These are phyloP conservation scores for Ophthalmolycus amberensis DNA, from an alignment of 2,113 vertebrate genomes.

Conservation along the genomic window DNA sequence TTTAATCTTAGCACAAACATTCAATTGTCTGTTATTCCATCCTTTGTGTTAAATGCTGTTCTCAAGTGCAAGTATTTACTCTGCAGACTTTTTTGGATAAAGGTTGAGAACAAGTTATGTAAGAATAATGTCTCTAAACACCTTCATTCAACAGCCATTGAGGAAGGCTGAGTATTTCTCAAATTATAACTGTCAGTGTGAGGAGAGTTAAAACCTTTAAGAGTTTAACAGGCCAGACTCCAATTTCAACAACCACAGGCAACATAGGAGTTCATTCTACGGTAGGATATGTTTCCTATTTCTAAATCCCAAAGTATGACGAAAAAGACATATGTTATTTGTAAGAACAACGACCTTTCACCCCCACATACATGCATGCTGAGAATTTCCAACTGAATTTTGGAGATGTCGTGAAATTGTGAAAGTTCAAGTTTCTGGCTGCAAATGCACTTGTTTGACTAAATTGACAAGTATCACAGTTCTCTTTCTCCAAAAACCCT, in stretches of 20 bases:
- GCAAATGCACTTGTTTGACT: background rate
- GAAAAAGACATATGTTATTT: background rate
- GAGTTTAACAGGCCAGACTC: background rate
- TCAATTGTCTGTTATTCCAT: background rate
- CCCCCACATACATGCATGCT: background rate
- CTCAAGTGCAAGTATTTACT: background rate
- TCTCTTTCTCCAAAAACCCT: background rate
- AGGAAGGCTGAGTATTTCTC: slow-evolving; percentile 7
- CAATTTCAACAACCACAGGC: background rate
- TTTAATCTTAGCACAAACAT: background rate
- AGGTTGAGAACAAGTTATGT: background rate
- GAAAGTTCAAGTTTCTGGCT: background rate
- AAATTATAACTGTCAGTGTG: slow-evolving; percentile 3
- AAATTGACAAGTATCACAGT: background rate
- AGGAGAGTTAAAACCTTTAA: slow-evolving; percentile 8
- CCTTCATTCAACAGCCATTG: slow-evolving; percentile 24
- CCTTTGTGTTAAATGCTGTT: background rate
- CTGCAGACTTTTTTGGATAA: background rate
- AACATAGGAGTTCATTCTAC: background rate
- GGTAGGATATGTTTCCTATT: background rate
- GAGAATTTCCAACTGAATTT: background rate
- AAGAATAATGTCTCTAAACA: background rate
- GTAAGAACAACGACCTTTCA: background rate
- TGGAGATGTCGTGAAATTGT: background rate
- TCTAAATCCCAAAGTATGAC: background rate